Base-by-base conservation (phyloP, 2,797 vertebrate species). In the Sternotherus odoratus region DNA sequence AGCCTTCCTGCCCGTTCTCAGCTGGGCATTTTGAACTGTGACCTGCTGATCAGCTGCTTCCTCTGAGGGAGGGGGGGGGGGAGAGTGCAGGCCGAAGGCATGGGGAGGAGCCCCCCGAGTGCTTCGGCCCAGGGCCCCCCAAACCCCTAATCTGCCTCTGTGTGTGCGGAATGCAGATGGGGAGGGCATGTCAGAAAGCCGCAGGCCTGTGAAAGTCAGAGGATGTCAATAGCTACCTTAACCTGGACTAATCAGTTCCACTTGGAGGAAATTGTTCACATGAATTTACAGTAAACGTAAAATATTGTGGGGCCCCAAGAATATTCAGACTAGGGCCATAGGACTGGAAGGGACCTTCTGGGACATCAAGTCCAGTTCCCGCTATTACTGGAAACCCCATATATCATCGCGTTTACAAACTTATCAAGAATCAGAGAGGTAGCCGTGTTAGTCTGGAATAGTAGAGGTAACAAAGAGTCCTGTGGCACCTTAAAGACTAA, bases 171-270 rank as follows among this genome's bases (percentile, higher is more conserved):
- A 12, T 43, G 43, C 53, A 16, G 28, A 16, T 66, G 43, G 53
- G 12, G 8, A 8, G 48, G n/a, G 46, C 36, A 48, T 23, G 21
- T 33, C 60, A 66, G 33, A 66, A 4, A 19, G 33, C 48, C n/a
- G 48, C 1, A 0, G 10, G 28, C 30, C 77, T 39, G 4, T 5
- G 19, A n/a, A 46, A 26, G 46, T 23, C 1, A 28, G 48, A 1
- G 1, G 0, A 30, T 33, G n/a, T 3, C n/a, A 12, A 74, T 1
- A 9, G 33, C 8, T 39, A 8, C 51, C 36, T 19, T 21, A 19
- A 50, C 33, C 23, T 19, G 83, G 43, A 69, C 51, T 13, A 74
- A 26, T 21, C 16, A 43, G 39, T 26, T 24, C 23, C 19, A 49
- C 36, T 8, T 1, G 1, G 60, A 36, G 23, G 17, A 39, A 72